These are phyloP conservation scores for Sebastes vulpes DNA, from an alignment of 2,797 vertebrate species.

Conservation along the genomic window DNA sequence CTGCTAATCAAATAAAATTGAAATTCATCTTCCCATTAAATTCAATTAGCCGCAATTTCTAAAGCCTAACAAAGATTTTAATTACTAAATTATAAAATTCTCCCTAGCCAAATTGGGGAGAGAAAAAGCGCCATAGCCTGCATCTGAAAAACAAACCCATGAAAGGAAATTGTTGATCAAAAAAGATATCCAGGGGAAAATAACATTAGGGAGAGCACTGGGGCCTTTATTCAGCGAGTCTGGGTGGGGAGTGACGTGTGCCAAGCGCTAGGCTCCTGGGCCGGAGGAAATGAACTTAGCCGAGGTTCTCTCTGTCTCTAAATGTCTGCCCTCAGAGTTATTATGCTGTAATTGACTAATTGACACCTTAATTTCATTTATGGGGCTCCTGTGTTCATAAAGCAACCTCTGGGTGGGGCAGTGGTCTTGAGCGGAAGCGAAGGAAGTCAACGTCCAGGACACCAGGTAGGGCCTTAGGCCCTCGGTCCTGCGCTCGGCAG, in stretches of 20 bases:
- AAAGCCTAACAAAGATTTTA: slow-evolving; percentile 99
- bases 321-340: slow-evolving; percentile 90
- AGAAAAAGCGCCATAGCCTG: slow-evolving; percentile 95
- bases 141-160: slow-evolving; percentile 91
- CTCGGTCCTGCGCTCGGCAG: slow-evolving; percentile 67
- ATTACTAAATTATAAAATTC: slow-evolving; percentile 99
- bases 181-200: slow-evolving; percentile 89
- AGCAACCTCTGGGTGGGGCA: slow-evolving; percentile 88
- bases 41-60: slow-evolving; percentile 99
- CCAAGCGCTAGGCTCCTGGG: slow-evolving; percentile 85
- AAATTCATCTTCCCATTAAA: slow-evolving; percentile 99
- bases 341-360: slow-evolving; percentile 91
- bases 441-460: slow-evolving; percentile 76
- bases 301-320: slow-evolving; percentile 88
- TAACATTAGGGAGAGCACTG: slow-evolving; percentile 87
- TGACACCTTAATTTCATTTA: slow-evolving; percentile 93
- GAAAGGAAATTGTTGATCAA: slow-evolving; percentile 93
- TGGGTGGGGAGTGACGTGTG: slow-evolving; percentile 87
- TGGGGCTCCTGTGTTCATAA: slow-evolving; percentile 89
- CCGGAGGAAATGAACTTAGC: slow-evolving; percentile 89
- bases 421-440: slow-evolving; percentile 83
- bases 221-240: slow-evolving; percentile 85
- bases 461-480: slow-evolving; percentile 82
- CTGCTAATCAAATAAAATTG: slow-evolving; percentile 99
- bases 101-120: slow-evolving; percentile 99